These are phyloP conservation scores for Hydra vulgaris DNA, from an alignment of 30 jellyfish, hydroid and myxozoan species.

Conservation along the genomic window DNA sequence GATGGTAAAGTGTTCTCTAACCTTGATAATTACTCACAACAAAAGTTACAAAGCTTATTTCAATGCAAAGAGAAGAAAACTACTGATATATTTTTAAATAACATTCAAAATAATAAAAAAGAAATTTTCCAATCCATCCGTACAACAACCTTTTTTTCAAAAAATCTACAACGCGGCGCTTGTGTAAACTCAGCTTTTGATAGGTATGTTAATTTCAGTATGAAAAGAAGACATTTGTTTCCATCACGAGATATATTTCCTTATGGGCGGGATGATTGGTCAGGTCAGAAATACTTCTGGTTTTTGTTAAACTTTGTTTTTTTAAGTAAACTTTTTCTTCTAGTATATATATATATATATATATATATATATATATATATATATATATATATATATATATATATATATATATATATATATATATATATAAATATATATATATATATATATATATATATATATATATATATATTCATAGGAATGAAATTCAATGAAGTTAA, in stretches of 20 bases:
- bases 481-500: slow-evolving; percentile 16
- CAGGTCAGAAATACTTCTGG: background rate
- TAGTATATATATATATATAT: too few relatives aligned
- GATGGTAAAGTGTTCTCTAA: background rate
- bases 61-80: background rate
- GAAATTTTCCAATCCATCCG: background rate
- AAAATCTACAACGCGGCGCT: background rate
- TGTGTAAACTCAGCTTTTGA: background rate
- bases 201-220: background rate
- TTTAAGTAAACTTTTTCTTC: too few relatives aligned
- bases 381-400: too few relatives aligned
- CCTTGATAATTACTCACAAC: background rate
- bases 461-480: background rate
- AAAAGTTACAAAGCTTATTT: background rate
- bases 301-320: too few relatives aligned
- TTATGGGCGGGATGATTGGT: background rate
- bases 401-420: too few relatives aligned
- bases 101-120: background rate
- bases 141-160: background rate
- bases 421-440: too few relatives aligned
- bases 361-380: too few relatives aligned
- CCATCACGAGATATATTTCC: slow-evolving; percentile 25
- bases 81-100: background rate
- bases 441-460: too few relatives aligned
- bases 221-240: slow-evolving; percentile 1